Evolutionary conservation across 1,140 invertebrate species (phyloP), one percentile per base, ranked within the genome.

Genomic region (Drosophila baimaii): DNA sequence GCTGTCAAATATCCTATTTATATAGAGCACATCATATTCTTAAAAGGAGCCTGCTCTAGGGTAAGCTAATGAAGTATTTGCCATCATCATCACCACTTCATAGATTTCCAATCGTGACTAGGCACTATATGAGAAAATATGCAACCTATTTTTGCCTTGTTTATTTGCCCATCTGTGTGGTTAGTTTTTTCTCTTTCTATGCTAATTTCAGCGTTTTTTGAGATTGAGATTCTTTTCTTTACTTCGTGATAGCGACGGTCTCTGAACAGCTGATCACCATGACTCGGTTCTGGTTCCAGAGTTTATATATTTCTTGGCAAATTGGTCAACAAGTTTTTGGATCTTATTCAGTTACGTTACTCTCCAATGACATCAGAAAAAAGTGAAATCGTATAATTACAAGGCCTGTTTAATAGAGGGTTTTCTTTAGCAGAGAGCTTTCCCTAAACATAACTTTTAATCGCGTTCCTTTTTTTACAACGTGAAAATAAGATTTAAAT

Each of bases 381-480:
- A 82, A 86, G 82, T 86, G 83, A 86, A 86, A 88, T 88, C 79
- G 63, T 68, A 29, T n/a, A 77, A 62, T 70, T 70, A 47, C 31
- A 71, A 31, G 4, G 39, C 23, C 21, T 29, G 54, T 8, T 46
- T 52, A n/a, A 47, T 62, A 54, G 47, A 55, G 58, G 13, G 37
- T 47, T 35, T 35, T 37, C 12, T 21, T 19, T 0, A 17, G 15
- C n/a, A 17, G 23, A 49, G 8, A 47, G n/a, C 46, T 47, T 27
- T 47, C 23, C 9, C 23, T 8, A 25, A 47, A 47, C n/a, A 10
- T n/a, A n/a, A 25, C n/a, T 15, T 46, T n/a, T 1, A 23, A 23
- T 6, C 21, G 7, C 21, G 3, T 12, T 12, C 1, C 5, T 12
- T 19, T 43, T 43, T 5, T 12, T 19, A 19, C 2, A 43, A 19